These are phyloP conservation scores for Phoebastria nigripes DNA, from an alignment of 2,797 vertebrate species.

Conservation along the genomic window DNA sequence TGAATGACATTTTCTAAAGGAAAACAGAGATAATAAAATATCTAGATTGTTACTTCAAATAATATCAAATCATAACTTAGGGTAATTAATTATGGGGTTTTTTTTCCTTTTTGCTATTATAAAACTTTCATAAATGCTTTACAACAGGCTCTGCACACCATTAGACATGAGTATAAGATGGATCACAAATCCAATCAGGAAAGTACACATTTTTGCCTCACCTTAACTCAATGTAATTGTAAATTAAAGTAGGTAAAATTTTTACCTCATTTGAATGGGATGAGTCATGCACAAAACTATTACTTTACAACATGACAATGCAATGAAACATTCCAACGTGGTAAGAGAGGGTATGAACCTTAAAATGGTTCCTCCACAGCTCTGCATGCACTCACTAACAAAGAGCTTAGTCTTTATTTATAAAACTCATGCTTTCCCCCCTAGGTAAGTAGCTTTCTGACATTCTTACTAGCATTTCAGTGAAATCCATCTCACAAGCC, in stretches of 20 bases:
- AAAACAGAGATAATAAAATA: neutral
- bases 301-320: neutral
- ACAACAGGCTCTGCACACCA: neutral
- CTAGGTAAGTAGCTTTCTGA: neutral
- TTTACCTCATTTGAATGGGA: neutral
- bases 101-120: neutral
- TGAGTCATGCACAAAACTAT: neutral
- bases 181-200: neutral
- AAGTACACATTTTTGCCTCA: neutral
- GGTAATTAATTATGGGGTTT: neutral
- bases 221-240: neutral
- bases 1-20: neutral
- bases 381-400: neutral
- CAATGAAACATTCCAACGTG: neutral
- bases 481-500: neutral
- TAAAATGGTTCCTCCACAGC: rapidly evolving
- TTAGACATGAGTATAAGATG: neutral
- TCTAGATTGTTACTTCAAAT: neutral
- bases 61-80: neutral
- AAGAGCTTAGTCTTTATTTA: neutral
- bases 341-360: neutral
- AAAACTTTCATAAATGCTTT: neutral
- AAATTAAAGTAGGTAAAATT: neutral
- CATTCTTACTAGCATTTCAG: neutral
- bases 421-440: neutral